phyloP scores from a whole-genome alignment of 2,797 vertebrate species.

The Bradypodion ventrale region DNA sequence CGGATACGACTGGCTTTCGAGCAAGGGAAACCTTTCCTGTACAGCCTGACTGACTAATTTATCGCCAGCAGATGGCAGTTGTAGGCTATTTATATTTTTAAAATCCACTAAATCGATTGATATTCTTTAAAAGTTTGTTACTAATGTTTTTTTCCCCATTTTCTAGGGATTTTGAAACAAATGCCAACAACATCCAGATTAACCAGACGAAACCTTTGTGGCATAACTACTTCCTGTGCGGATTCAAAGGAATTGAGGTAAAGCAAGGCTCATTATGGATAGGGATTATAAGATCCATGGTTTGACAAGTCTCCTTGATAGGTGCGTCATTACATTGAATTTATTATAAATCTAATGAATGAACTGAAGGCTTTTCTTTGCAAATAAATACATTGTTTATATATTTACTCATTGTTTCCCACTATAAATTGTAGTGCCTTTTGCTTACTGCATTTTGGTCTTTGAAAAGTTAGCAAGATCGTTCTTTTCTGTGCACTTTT shows the following conservation, averaged over 20 bases:
- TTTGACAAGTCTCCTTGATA: not conserved
- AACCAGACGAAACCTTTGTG: slow-evolving; percentile 89
- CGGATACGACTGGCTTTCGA: too few species aligned
- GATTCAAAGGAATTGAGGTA: slow-evolving; percentile 96
- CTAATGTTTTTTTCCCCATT: slow-evolving; percentile 58
- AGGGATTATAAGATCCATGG: rapidly evolving
- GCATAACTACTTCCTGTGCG: slow-evolving; percentile 98
- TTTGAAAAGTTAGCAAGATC: not conserved
- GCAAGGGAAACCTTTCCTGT: too few species aligned
- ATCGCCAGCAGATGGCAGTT: slow-evolving; percentile 79
- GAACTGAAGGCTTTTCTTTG: too few species aligned
- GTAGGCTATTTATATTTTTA: slow-evolving; percentile 53
- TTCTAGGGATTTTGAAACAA: slow-evolving; percentile 86
- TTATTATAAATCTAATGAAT: too few species aligned
- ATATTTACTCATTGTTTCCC: not conserved
- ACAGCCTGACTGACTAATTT: too few species aligned
- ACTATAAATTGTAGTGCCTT: not conserved
- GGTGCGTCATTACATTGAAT: too few species aligned
- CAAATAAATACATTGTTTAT: not conserved
- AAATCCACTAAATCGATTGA: not conserved
- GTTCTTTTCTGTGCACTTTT: too few species aligned
- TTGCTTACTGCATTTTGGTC: not conserved
- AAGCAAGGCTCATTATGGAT: slow-evolving; percentile 44
- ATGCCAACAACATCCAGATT: slow-evolving; percentile 82
- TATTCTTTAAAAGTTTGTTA: slow-evolving; percentile 39